Percentiles rank a stretch among this genome's conserved stretches.
These are phyloP conservation scores for Lingula anatina DNA, from an alignment of 2,888 invertebrate species.

Conservation along the genomic window DNA sequence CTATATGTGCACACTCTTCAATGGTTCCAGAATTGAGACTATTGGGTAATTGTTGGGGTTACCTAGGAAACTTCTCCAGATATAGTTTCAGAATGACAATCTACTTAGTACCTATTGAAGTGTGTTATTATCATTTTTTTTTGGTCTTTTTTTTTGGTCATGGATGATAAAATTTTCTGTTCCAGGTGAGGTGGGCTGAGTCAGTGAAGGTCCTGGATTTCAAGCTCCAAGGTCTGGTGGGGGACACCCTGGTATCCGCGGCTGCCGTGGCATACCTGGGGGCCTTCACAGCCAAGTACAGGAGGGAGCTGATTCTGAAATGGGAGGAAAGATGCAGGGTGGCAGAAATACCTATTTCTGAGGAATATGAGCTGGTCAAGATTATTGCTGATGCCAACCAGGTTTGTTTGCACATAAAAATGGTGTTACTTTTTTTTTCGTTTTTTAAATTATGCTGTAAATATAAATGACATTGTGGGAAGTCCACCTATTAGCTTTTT, in stretches of 20 bases:
- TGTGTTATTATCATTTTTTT: too few species aligned
- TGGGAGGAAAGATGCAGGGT: slow-evolving; percentile 34
- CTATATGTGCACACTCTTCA: too few species aligned
- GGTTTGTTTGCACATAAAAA: too few species aligned
- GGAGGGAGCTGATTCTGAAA: slow-evolving; percentile 24
- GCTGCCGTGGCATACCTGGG: slow-evolving; percentile 48
- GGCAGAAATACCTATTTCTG: slow-evolving; percentile 34
- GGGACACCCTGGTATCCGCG: slow-evolving; percentile 46
- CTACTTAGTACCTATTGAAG: too few species aligned
- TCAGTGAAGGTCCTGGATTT: slow-evolving; percentile 39
- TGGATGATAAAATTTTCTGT: too few species aligned
- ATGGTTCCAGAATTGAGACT: neutral
- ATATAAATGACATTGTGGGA: too few species aligned
- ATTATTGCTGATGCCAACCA: slow-evolving; percentile 39
- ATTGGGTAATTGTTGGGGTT: neutral
- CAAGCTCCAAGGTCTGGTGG: slow-evolving; percentile 43
- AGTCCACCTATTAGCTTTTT: too few species aligned
- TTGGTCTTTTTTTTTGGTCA: neutral
- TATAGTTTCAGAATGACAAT: too few species aligned
- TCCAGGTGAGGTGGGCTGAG: slow-evolving; percentile 47
- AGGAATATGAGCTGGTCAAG: slow-evolving; percentile 36
- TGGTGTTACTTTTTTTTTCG: too few species aligned
- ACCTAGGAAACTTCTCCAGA: too few species aligned
- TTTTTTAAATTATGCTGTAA: too few species aligned
- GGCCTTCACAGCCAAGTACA: slow-evolving; percentile 43